A percentile compares a stretch with the other conserved stretches of the same genome.
Evolutionary conservation across 1,140 invertebrate genomes (phyloP).

Genomic region (Pemphigus obesinymphae): DNA sequence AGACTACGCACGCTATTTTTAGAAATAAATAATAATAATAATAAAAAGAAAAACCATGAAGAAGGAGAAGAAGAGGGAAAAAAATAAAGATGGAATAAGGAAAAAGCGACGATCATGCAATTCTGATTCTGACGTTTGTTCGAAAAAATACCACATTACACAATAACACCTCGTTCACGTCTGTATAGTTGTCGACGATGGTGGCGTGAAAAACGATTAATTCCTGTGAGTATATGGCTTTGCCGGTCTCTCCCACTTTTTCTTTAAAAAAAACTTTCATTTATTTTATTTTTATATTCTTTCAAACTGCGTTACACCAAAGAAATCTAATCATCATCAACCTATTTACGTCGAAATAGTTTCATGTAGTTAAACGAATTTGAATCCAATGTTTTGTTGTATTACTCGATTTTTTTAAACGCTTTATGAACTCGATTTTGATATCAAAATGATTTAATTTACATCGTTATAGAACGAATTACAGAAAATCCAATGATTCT

Average conservation of each 20-base stretch:
- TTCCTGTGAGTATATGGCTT: neutral
- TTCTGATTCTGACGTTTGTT: conserved; percentile 33
- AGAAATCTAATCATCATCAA: too few species aligned
- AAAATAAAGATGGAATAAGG: neutral
- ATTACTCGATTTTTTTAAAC: too few species aligned
- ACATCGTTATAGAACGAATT: too few species aligned
- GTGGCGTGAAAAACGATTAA: conserved; percentile 31
- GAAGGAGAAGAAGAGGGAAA: neutral
- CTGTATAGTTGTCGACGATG: conserved; percentile 8
- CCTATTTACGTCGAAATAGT: too few species aligned
- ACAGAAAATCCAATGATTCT: too few species aligned
- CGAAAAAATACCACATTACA: neutral
- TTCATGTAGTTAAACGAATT: too few species aligned
- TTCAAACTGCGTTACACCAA: neutral
- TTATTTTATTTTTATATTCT: neutral
- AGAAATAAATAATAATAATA: neutral
- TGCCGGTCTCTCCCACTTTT: neutral
- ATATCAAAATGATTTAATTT: too few species aligned
- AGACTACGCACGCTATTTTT: neutral
- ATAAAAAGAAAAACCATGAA: neutral
- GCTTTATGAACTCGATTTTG: too few species aligned
- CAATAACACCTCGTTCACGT: conserved; percentile 35
- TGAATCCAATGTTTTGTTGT: too few species aligned
- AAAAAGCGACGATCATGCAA: conserved; percentile 16
- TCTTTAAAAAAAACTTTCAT: neutral